Evolutionary conservation across 1,140 invertebrate genomes (phyloP), one percentile per base, ranked within the genome.

Genomic region (Anastrepha ludens): DNA sequence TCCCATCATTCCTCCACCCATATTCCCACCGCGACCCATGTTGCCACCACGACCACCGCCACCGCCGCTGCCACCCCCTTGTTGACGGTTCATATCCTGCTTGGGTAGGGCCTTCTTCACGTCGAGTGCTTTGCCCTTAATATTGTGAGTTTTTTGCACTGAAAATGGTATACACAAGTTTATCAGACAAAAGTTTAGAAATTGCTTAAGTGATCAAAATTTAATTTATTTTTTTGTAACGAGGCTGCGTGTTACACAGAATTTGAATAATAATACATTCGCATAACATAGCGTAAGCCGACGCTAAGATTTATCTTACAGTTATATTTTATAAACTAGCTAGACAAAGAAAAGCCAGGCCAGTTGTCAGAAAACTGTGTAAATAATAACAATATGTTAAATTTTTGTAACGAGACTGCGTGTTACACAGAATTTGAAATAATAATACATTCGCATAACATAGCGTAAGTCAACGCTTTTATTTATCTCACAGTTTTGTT

Each of bases 71-170:
- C 92, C 92, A 20, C 91, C 89, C 29, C 88, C 88, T 44, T 89
- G 89, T 41, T 88, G 89, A 29, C 91, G 90, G 86, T 95, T 94
- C 50, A 95, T 94, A 94, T 96, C 96, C 90, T 95, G 94, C 91
- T 96, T 96, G 39, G 95, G 96, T 59, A 96, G 89, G 3, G 96
- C 97, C 92, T 97, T 97, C 91, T 97, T 97, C 0, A 97, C 97
- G 90, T 97, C 97, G 3, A 97, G 94, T 87, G 95, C 95, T 90
- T 96, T 96, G 13, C 96, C 96, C 87, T 96, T 96, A 7, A 97
- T 95, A 89, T 95, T 95, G 90, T 97, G 97, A 89, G 95, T 95
- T 87, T 95, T 95, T 93, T 97, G 96, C 87, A 97, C 95, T 95
- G 91, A 11, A 92, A 92, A 85, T 89, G 90, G 90, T 89, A 29